Evolutionary conservation across 2,888 invertebrate species (phyloP).

Genomic region (Molorchus minor): DNA sequence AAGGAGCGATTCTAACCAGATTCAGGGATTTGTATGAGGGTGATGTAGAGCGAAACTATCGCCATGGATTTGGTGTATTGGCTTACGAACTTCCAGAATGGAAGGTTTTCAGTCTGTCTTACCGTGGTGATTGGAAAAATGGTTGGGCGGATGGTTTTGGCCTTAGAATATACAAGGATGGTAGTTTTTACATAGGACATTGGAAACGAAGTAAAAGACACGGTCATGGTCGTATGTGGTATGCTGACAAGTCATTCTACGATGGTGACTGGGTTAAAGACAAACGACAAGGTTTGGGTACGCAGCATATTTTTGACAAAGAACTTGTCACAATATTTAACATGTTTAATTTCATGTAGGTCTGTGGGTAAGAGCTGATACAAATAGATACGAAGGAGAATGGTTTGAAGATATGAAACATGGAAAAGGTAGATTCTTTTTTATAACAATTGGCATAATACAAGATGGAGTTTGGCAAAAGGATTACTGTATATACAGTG

Average conservation of each 20-base stretch:
- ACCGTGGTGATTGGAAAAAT: slow-evolving; percentile 69
- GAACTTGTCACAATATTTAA: background rate
- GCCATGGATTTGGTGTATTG: slow-evolving; percentile 70
- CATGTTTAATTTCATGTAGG: slow-evolving; percentile 30
- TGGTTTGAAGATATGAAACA: slow-evolving; percentile 68
- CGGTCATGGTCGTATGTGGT: slow-evolving; percentile 73
- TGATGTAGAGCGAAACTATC: slow-evolving; percentile 66
- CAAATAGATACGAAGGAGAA: slow-evolving; percentile 73
- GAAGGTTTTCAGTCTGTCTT: slow-evolving; percentile 63
- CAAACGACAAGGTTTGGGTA: slow-evolving; percentile 48
- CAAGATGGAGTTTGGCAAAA: slow-evolving; percentile 73
- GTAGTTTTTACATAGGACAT: slow-evolving; percentile 70
- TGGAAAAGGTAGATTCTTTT: slow-evolving; percentile 73
- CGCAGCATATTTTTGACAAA: background rate
- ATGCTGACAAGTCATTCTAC: slow-evolving; percentile 67
- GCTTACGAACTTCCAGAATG: slow-evolving; percentile 59
- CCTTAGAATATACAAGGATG: slow-evolving; percentile 67
- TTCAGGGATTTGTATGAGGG: slow-evolving; percentile 69
- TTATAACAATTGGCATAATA: slow-evolving; percentile 71
- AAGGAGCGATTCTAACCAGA: slow-evolving; percentile 64
- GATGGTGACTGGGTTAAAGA: slow-evolving; percentile 67
- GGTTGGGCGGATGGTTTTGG: slow-evolving; percentile 70
- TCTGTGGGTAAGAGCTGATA: slow-evolving; percentile 63
- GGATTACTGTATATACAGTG: slow-evolving; percentile 67
- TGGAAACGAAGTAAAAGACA: slow-evolving; percentile 65